Evolutionary conservation across 2,113 vertebrate species (phyloP).

Genomic region (Reinhardtius hippoglossoides): DNA sequence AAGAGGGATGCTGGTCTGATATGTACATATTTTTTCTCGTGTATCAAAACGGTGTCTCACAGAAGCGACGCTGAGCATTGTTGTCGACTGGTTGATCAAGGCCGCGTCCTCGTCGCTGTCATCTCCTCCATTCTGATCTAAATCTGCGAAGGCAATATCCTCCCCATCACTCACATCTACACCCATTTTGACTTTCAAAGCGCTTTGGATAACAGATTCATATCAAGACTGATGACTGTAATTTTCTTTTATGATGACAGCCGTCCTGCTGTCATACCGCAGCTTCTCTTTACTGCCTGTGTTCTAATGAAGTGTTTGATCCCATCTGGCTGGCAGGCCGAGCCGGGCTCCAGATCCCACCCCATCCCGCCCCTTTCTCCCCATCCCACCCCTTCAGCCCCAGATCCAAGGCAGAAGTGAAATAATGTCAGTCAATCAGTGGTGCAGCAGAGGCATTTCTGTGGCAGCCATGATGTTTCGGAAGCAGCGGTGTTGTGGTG

Average conservation of each 20-base stretch:
- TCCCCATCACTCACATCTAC: constrained; percentile 20
- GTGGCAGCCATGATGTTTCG: constrained; percentile 68
- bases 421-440: constrained; percentile 51
- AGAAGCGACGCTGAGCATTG: constrained; percentile 33
- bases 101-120: constrained; percentile 58
- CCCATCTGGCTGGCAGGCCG: neutral
- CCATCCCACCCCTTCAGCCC: neutral
- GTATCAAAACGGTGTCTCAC: constrained; percentile 49
- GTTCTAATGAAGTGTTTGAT: constrained; percentile 42
- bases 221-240: constrained; percentile 37
- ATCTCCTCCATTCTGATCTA: constrained; percentile 46
- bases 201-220: constrained; percentile 36
- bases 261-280: neutral
- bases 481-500: constrained; percentile 59
- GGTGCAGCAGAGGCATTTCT: constrained; percentile 51
- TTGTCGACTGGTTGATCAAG: constrained; percentile 46
- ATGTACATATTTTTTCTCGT: constrained; percentile 39
- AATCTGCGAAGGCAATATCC: constrained; percentile 51
- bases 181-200: constrained; percentile 51
- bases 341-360: constrained; percentile 45
- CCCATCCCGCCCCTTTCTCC: neutral
- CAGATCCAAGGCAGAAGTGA: constrained; percentile 37
- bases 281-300: constrained; percentile 16
- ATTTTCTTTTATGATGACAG: constrained; percentile 39
- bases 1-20: constrained; percentile 69